Evolutionary conservation across 2,888 invertebrate genomes (phyloP), one percentile per base, ranked within the genome.

Genomic region (Cryptophagus acutangulus): DNA sequence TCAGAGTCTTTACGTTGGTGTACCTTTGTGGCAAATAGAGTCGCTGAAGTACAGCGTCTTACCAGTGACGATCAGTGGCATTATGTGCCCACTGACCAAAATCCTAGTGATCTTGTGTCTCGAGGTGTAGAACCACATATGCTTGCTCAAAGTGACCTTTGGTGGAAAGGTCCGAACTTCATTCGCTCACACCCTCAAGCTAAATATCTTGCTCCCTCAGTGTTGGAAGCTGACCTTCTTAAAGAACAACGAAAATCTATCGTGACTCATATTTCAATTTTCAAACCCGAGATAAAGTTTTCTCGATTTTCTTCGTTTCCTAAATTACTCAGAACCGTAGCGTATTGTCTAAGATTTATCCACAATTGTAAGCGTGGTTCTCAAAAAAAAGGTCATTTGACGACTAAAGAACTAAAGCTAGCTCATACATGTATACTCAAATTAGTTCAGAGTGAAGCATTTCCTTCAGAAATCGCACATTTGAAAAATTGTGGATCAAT

Each of bases 11-110:
- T 15, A 14, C 40, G 20, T 3, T 45, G 48, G 39, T 51, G 53
- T 29, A 49, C 48, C 0, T 59, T 58, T 28, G 54, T 58, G 1
- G 45, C 51, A 1, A 44, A 57, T 39, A 31, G 50, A 2, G 45
- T 54, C 15, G 36, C 48, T 2, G 46, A 55, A 20, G 54, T 56
- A 2, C 50, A 46, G 33, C 28, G 33, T n/a, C 29, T 46, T 5
- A 41, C 34, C 9, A 18, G 38, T 2, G 13, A 15, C 4, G 5
- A 6, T 9, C 3, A 38, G 1, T 55, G 52, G 55, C 10, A 39
- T 5, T 49, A 51, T 17, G 38, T 48, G 9, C 12, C 15, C 14
- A 38, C 42, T 6, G 30, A 36, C 10, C 35, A 42, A 17, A 48
- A 48, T 33, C 42, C 39, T 4, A 40, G 31, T 4, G 38, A 43